Evolutionary conservation across 2,797 vertebrate species (phyloP), one percentile per base, ranked within the genome.

Genomic region (Heterohyrax brucei): DNA sequence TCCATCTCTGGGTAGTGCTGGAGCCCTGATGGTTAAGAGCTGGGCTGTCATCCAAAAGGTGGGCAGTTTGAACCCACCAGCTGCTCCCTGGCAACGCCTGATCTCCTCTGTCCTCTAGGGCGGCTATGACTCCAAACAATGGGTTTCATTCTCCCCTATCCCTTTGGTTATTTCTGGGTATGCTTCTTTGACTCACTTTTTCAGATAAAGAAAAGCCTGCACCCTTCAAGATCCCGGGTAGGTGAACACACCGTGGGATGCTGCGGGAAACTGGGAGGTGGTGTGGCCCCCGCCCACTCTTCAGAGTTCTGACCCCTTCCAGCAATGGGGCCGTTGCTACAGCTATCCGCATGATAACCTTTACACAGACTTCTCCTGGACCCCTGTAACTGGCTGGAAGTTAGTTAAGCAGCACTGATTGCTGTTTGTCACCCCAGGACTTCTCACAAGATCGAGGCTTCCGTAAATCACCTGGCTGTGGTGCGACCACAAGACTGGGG

Each of bases 331-430:
- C 39, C 18, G 39, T 33, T n/a, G 66, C 19, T 46, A 33, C 5
- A 9, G 1, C 53, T 73, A 80, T 28, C 61, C 5, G n/a, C 24
- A 26, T 1, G 0, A 3, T 53, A 50, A 90, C 72, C 89, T 87
- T 85, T 50, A 76, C 21, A 46, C 81, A 33, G 9, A 28, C 75
- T 72, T 72, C 56, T 56, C 59, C 12, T 4, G 61, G 46, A 46
- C 48, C 28, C 79, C 50, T 1, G 0, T 53, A 5, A 8, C 66
- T 39, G 1, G 39, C 0, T 0, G 19, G 44, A 39, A 66, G 30
- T 0, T 21, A 56, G 19, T 48, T 64, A 5, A 26, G 56, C n/a
- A 53, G 28, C 83, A 39, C 10, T 19, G 72, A 80, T 78, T 73
- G 19, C 75, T 81, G 1, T 50, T 8, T 75, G 64, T 84, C 39